Base-by-base conservation (phyloP, 2,888 invertebrate genomes). In the Xanthorhoe spadicearia region DNA sequence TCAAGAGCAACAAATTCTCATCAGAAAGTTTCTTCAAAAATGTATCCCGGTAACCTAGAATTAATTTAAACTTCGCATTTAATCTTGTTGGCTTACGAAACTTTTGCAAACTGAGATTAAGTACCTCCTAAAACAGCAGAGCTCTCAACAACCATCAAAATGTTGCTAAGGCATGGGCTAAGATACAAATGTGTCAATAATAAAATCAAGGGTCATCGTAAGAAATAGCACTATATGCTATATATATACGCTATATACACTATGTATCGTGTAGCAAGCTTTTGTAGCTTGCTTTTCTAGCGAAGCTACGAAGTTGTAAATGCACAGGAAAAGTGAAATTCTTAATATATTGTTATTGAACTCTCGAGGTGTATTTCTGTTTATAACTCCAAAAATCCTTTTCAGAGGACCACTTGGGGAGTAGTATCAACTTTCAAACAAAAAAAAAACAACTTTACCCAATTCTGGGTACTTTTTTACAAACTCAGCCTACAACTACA, bases 1-100 rank as follows among this genome's bases (percentile, higher is more conserved):
- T 70, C 65, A 60, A 65, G 60, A 66, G 57, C 51, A 78, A 75
- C 72, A 76, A 75, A 74, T 74, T 76, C 77, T 78, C 76, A 75
- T 83, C 79, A 79, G 69, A 75, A 79, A 78, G 78, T 81, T 82
- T 83, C 80, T 83, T 84, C 82, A 84, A 88, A 85, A 84, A 83
- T 85, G 79, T 82, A 80, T 82, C 77, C 78, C 78, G 77, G 80
- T 82, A 81, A 80, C 81, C 84, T 86, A 85, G 88, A 88, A 89
- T 90, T 90, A 88, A 91, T 91, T 91, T 90, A 90, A 90, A 90
- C 90, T 91, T 90, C 88, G 79, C 85, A 86, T 89, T 90, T 89
- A 90, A 90, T 90, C 89, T 89, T 85, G 87, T 90, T 88, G 86
- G 86, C 85, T 84, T 82, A 84, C 80, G 83, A 84, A 90, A 90